Percentiles rank a stretch among this genome's conserved stretches.
Evolutionary conservation across 2,113 vertebrate species (phyloP).

Genomic region (Gallinago media): DNA sequence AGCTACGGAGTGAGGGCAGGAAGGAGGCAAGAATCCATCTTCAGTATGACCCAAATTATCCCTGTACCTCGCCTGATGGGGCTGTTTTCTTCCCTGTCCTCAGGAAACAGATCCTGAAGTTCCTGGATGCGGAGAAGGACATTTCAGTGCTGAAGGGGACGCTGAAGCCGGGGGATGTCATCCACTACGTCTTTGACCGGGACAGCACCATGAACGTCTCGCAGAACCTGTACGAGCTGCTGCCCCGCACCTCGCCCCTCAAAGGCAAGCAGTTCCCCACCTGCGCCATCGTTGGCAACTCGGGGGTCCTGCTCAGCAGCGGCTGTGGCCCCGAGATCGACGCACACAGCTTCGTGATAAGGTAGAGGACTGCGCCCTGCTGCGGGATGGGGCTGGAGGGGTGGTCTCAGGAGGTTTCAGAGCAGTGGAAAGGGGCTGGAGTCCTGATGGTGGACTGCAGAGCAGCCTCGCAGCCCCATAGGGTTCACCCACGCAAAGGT

Average conservation of each 20-base stretch:
- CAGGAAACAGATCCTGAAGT: slow-evolving; percentile 93
- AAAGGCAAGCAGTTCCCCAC: slow-evolving; percentile 89
- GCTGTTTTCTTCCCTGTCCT: not conserved
- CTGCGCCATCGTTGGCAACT: slow-evolving; percentile 96
- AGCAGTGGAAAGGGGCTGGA: not conserved
- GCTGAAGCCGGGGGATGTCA: slow-evolving; percentile 90
- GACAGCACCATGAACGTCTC: slow-evolving; percentile 96
- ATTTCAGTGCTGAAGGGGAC: slow-evolving; percentile 95
- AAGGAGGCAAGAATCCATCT: not conserved
- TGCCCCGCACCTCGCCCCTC: slow-evolving; percentile 89
- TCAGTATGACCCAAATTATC: accelerated
- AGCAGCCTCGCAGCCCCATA: not conserved
- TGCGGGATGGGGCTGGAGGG: accelerated
- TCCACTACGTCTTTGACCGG: slow-evolving; percentile 95
- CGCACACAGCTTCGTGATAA: slow-evolving; percentile 91
- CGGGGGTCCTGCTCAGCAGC: slow-evolving; percentile 92
- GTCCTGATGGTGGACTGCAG: not conserved
- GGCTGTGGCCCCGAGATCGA: slow-evolving; percentile 93
- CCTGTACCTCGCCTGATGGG: not conserved
- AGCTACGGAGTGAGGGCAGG: not conserved
- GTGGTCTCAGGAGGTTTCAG: accelerated
- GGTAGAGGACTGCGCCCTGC: slow-evolving; percentile 68
- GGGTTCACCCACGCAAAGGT: accelerated
- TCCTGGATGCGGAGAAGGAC: slow-evolving; percentile 93
- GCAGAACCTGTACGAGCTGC: slow-evolving; percentile 91